Conservation (phyloP, 2,888 invertebrate species). For the Bombyx huttoni region DNA sequence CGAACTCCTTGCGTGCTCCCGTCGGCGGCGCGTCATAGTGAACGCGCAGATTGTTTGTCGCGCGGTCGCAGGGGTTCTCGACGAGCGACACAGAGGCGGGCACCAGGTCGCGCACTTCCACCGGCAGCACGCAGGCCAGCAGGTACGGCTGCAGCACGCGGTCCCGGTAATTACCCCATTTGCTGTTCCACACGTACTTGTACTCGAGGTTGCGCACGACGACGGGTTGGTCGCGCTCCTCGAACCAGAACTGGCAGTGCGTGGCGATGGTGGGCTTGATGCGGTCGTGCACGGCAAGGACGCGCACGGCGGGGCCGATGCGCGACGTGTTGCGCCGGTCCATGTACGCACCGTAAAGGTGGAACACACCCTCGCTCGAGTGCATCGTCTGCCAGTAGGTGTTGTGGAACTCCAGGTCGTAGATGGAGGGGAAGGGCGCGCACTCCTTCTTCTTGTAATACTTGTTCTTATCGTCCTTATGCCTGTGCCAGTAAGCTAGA, state of each 20-base stretch:
- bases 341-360: slow-evolving; percentile 91
- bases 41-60: slow-evolving; percentile 87
- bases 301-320: slow-evolving; percentile 86
- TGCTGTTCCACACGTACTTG: slow-evolving; percentile 94
- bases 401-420: slow-evolving; percentile 93
- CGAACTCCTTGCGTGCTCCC: slow-evolving; percentile 81
- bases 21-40: slow-evolving; percentile 80
- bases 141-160: slow-evolving; percentile 93
- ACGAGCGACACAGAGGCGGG: slow-evolving; percentile 90
- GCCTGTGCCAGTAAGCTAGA: slow-evolving; percentile 87
- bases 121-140: slow-evolving; percentile 89
- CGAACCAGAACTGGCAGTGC: slow-evolving; percentile 92
- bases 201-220: slow-evolving; percentile 88
- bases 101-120: slow-evolving; percentile 77
- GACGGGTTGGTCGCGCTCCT: slow-evolving; percentile 84
- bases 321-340: slow-evolving; percentile 84
- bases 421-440: slow-evolving; percentile 89
- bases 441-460: slow-evolving; percentile 78
- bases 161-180: slow-evolving; percentile 95
- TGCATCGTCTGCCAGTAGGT: slow-evolving; percentile 92
- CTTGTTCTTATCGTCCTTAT: slow-evolving; percentile 83
- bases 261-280: slow-evolving; percentile 87
- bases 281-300: slow-evolving; percentile 91
- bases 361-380: slow-evolving; percentile 89
- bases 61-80: slow-evolving; percentile 86